Evolutionary conservation across 2,797 vertebrate genomes (phyloP), one percentile per base, ranked within the genome.

Genomic region (Leptodactylus fallax): DNA sequence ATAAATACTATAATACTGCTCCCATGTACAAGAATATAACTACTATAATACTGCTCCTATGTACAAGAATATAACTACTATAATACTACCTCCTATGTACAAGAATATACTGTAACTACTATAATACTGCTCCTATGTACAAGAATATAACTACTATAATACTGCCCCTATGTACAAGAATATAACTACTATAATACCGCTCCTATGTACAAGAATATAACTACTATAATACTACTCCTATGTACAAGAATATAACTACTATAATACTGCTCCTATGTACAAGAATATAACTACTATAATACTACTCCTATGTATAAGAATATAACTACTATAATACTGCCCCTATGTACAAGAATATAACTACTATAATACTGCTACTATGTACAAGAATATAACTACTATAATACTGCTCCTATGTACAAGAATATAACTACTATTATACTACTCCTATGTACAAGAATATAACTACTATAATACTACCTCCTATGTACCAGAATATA

Each of bases 271-370:
- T 27, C 12, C 23, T 67, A 67, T 67, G 23, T 67, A 67, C 63
- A 67, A 67, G 63, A 67, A 67, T 67, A 67, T 67, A 67, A 67
- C 63, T 67, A 67, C 63, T 67, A 67, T 67, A 67, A 67, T 67
- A 67, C 63, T 27, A 12, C 63, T 13, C 63, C 63, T 67, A 67
- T 67, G 12, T 67, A 67, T n/a, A 67, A 27, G 63, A 67, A 67
- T 67, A 67, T 67, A 67, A 67, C 63, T 67, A 67, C 63, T 67
- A 67, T 67, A 67, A 67, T 67, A 67, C 63, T 67, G 4, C 58
- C 63, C 23, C 63, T 67, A 67, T 67, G 12, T 67, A 67, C 63
- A 67, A 67, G 63, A 67, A 67, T 67, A 67, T 27, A 67, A 67
- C 63, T 67, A 67, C 63, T 67, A 67, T 67, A 27, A 67, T 67